These are phyloP conservation scores for Microplitis demolitor DNA, from an alignment of 1,140 invertebrate species.

Conservation along the genomic window DNA sequence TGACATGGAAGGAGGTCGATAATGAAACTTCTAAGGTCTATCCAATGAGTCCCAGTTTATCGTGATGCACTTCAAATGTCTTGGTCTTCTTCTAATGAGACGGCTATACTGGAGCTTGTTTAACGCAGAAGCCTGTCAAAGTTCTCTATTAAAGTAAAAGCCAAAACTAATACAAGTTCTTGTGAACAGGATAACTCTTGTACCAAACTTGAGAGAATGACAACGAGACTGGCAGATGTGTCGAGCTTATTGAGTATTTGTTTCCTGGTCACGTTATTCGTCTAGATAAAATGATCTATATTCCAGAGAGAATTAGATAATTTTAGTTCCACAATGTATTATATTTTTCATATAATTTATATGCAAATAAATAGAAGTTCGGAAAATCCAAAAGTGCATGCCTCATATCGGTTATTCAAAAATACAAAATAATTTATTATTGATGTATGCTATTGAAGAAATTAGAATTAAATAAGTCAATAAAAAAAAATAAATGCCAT, in stretches of 20 bases:
- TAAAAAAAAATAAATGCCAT: no score
- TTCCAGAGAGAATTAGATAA: no score
- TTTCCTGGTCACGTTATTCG: background rate
- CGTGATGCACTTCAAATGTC: background rate
- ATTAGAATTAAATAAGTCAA: no score
- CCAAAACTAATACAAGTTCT: slow-evolving; percentile 15
- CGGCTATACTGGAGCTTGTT: background rate
- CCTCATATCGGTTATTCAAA: no score
- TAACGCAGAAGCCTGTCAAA: slow-evolving; percentile 9
- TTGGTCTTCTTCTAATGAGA: background rate
- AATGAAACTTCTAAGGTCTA: slow-evolving; percentile 11
- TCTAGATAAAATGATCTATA: background rate
- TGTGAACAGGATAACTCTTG: slow-evolving; percentile 3
- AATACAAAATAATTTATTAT: no score
- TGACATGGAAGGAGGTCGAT: slow-evolving; percentile 10
- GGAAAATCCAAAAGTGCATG: no score
- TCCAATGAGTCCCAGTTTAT: background rate
- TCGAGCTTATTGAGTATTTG: background rate
- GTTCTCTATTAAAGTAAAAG: background rate
- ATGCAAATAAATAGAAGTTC: no score
- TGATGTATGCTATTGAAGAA: no score
- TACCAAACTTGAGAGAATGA: background rate
- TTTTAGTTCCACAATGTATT: background rate
- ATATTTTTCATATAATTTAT: background rate
- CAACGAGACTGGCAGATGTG: background rate